phyloP scores from a whole-genome alignment of 2,797 vertebrate species.

The Orestias chungarensis region DNA sequence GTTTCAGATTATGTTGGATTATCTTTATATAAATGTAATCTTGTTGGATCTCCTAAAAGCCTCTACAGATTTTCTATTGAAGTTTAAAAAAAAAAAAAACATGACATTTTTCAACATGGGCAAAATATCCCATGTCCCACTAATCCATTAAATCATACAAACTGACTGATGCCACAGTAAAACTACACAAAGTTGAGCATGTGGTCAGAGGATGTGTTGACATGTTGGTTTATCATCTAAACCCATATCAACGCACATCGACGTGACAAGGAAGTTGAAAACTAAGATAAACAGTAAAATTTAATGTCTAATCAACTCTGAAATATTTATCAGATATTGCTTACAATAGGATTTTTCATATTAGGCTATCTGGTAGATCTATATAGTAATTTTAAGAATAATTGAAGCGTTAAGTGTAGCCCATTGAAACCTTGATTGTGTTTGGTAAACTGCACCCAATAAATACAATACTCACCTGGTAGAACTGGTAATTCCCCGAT shows the following conservation, averaged over 20 bases:
- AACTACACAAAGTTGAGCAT: background rate
- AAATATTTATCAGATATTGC: background rate
- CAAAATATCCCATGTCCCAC: background rate
- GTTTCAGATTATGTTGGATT: background rate
- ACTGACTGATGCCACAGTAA: background rate
- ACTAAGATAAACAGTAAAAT: background rate
- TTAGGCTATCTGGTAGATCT: too few relatives aligned
- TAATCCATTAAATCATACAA: background rate
- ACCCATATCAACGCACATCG: background rate
- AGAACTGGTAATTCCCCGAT: slow-evolving; percentile 87
- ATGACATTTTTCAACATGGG: background rate
- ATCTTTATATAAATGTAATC: background rate
- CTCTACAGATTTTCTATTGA: background rate
- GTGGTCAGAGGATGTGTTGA: background rate
- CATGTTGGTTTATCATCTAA: background rate
- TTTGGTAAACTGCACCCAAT: background rate
- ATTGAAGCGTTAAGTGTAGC: background rate
- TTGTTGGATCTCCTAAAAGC: background rate
- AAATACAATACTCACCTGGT: slow-evolving; percentile 84
- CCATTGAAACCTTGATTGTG: background rate
- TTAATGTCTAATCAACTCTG: background rate
- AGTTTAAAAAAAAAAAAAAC: background rate
- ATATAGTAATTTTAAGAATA: too few relatives aligned
- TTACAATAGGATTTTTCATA: too few relatives aligned
- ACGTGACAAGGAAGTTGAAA: background rate